Base-by-base conservation (phyloP, 2,113 vertebrate genomes). In the Tetrao urogallus region DNA sequence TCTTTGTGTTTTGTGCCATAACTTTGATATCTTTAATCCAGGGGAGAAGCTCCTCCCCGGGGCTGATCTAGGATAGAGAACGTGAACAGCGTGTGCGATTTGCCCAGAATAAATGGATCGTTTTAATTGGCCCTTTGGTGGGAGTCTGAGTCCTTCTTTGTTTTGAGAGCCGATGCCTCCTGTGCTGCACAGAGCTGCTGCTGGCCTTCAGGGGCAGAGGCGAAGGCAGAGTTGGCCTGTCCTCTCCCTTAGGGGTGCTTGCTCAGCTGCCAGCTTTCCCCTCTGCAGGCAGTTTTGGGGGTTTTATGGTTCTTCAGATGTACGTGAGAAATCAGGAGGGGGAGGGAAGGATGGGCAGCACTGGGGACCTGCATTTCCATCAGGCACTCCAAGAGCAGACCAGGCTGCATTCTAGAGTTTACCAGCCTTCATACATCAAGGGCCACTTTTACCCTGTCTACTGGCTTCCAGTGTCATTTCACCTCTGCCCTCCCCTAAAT, bases 1-100 rank as follows among this genome's bases (percentile, higher is more conserved):
- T 93, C 92, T 94, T 92, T 92, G 48, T 95, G 81, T 97, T 91
- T 92, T 14, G 47, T 88, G 72, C 82, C 90, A 52, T 95, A 93
- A 63, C 74, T 93, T 94, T 45, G 85, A 42, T 71, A 50, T 79
- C 56, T 92, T 94, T 97, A 81, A 92, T 89, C 78, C 57, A 61
- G 93, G 92, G 94, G 94, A 96, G 57, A 83, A 85, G 36, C 89
- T 86, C 81, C 58, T 92, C 52, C 92, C 34, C 56, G 9, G 6
- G 22, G 52, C 48, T 91, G 81, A 42, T 57, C 58, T 90, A 73
- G 87, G 73, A 27, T 32, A 72, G 30, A 63, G 66, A 38, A 38
- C 38, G 9, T 38, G 61, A 42, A 74, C 87, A 77, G 27, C 28
- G 34, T 60, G 57, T 77, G 71, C 64, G 9, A 40, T 60, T 88